Evolutionary conservation across 2,113 vertebrate species (phyloP).

Genomic region (Oophaga pumilio): DNA sequence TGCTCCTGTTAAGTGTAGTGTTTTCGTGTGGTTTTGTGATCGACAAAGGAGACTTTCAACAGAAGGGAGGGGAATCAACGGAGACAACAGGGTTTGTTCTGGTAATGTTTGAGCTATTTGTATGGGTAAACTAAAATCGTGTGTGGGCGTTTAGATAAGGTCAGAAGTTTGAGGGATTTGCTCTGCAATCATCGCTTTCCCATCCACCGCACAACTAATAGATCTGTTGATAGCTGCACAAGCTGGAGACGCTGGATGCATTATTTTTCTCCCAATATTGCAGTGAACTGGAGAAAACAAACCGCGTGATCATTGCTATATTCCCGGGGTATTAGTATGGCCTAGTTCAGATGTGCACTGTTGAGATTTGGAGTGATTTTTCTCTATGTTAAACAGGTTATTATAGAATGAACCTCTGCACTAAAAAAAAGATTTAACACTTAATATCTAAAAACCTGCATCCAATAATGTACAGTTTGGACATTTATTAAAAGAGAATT

Average conservation of each 20-base stretch:
- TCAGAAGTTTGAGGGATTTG: conserved; percentile 18
- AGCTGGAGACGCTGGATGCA: not conserved
- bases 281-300: not conserved
- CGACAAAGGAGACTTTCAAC: not conserved
- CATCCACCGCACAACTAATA: not conserved
- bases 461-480: no score
- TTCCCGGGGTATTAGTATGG: not conserved
- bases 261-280: not conserved
- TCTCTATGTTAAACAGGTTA: not conserved
- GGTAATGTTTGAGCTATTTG: not conserved
- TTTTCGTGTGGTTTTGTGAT: not conserved
- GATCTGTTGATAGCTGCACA: not conserved
- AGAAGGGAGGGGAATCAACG: not conserved
- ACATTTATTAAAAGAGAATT: no score
- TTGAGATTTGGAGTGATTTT: not conserved
- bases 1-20: not conserved
- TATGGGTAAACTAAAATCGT: not conserved
- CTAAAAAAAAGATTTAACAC: not conserved
- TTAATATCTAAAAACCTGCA: no score
- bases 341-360: not conserved
- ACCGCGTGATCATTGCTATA: not conserved
- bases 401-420: not conserved
- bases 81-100: conserved; percentile 1
- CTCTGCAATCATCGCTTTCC: not conserved
- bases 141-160: conserved; percentile 6